Evolutionary conservation across 2,113 vertebrate genomes (phyloP), one percentile per base, ranked within the genome.

Genomic region (Cnemophilus loriae): DNA sequence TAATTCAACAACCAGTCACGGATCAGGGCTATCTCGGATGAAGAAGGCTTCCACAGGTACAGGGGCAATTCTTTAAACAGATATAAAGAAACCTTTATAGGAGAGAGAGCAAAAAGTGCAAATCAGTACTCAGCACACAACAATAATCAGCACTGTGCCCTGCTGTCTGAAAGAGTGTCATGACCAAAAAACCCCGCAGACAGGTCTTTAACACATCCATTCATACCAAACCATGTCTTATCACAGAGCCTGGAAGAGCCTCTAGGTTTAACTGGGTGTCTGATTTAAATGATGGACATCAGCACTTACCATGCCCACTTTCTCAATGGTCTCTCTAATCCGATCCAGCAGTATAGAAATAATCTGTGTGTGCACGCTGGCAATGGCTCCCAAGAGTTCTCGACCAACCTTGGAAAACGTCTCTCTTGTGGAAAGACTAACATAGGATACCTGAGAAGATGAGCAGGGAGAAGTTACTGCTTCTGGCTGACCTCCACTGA

Each of bases 61-160:
- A 99, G 94, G 0, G 99, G 99, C 55, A 99, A 98, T 50, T 99
- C 99, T 98, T 99, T 99, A 93, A 99, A 99, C 84, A 99, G 97
- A 96, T 99, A 99, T 18, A 99, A 94, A 39, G 99, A 99, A 94
- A 99, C 98, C 99, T 99, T 93, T 33, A 24, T 9, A 84, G 75
- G 87, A 84, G 35, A 95, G 50, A 97, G 79, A 39, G 82, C 6
- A 88, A 6, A 91, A 84, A 44, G 63, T 24, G 13, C 21, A 73
- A 67, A 35, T 75, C 30, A 83, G 7, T 60, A 71, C n/a, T 70
- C 27, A 23, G 20, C 8, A 47, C 4, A 11, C 33, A 59, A 83
- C 20, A 46, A 56, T 8, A 32, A 81, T 13, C 49, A 79, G 50
- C 33, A 42, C n/a, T 50, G 56, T 18, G 16, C 6, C 6, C 23